Percentiles rank a stretch among this genome's conserved stretches.
These are phyloP conservation scores for Ictidomys tridecemlineatus DNA, from an alignment of 2,113 vertebrate species.

Conservation along the genomic window DNA sequence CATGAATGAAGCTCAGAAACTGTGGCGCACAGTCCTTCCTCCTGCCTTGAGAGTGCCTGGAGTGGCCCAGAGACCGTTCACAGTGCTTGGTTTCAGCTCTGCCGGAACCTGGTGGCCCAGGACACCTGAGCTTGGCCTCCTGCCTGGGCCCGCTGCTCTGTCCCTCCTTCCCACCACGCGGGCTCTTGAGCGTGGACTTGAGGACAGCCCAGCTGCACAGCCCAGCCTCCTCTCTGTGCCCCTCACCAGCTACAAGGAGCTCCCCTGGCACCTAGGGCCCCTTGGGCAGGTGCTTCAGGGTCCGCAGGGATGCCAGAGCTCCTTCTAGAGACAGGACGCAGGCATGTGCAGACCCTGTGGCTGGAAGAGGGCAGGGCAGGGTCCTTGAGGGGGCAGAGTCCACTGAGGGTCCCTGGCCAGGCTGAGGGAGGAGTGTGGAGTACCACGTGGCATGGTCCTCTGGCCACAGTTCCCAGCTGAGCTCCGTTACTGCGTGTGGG, in stretches of 20 bases:
- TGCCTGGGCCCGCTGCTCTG: accelerated
- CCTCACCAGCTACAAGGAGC: background rate
- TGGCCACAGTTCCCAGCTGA: background rate
- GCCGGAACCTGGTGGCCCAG: background rate
- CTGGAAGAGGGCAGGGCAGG: too few species aligned
- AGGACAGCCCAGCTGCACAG: background rate
- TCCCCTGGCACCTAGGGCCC: too few species aligned
- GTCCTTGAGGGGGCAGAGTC: background rate
- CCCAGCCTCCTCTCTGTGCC: background rate
- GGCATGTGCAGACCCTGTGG: background rate
- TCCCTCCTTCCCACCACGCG: background rate
- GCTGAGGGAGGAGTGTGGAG: background rate
- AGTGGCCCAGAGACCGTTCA: background rate
- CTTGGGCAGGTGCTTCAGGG: background rate
- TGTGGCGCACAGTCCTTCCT: background rate
- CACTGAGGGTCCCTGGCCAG: too few species aligned
- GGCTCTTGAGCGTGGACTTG: background rate
- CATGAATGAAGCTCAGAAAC: background rate
- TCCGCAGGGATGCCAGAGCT: background rate
- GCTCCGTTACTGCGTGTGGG: background rate
- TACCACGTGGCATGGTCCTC: background rate
- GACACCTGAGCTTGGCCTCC: background rate
- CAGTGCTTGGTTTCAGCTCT: background rate
- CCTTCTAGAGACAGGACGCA: background rate
- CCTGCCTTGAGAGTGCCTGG: background rate